Base-by-base conservation (phyloP, 2,797 vertebrate species). In the Smutsia temminckii region DNA sequence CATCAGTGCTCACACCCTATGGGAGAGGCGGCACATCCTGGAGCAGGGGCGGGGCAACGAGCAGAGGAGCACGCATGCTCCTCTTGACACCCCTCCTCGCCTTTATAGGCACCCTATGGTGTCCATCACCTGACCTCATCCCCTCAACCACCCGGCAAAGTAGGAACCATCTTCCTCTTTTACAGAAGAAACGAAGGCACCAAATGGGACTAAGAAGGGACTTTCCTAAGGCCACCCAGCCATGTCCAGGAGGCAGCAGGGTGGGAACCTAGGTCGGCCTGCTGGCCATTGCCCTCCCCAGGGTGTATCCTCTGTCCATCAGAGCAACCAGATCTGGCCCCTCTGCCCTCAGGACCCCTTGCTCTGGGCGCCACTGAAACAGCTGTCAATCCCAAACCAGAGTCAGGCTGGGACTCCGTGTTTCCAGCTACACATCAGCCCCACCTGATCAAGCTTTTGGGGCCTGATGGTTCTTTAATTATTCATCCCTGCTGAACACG, bases 401-500 rank as follows among this genome's bases (percentile, higher is more conserved):
- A 95, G 63, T 40, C 8, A 6, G 88, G 68, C 85, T 63, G 90
- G 93, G 92, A 83, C 10, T 7, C 25, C 1, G 53, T 4, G 7
- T 71, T 75, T 81, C 69, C 93, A 93, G n/a, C 53, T 37, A 13
- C 34, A 59, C 32, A 37, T 42, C 77, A 95, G 63, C 61, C 27
- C 59, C 46, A 46, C 66, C 74, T 84, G 12, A 14, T 66, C 93
- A 86, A 94, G 69, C 93, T 93, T 55, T 74, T 93, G 96, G 86
- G 10, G 25, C 74, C 85, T 42, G 69, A 89, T 74, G 66, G 78
- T 29, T 80, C 85, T 94, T 97, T 96, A 96, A 97, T 96, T 97
- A 95, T 94, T 95, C 89, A 97, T 91, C 66, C 81, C 71, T 0
- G 2, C 89, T 46, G 86, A 95, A 83, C n/a, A 51, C 3, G 18